These are phyloP conservation scores for Melanotaenia maccullochi DNA, from an alignment of 2,797 vertebrate genomes.

Conservation along the genomic window DNA sequence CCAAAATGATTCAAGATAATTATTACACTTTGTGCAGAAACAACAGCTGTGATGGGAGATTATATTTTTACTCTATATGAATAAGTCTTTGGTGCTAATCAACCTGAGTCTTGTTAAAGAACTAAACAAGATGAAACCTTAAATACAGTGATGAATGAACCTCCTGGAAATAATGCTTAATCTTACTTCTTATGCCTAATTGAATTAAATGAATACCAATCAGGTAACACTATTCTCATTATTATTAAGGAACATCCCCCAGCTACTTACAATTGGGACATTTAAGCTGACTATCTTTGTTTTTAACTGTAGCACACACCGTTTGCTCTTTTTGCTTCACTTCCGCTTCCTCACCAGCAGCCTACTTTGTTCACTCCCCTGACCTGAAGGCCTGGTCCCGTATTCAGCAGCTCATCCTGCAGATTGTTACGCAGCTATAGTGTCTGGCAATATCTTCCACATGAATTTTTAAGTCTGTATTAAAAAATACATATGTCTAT, in stretches of 20 bases:
- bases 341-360: not conserved
- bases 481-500: not conserved
- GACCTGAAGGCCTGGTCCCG: not conserved
- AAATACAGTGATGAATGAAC: constrained; percentile 4
- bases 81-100: not conserved
- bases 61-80: not conserved
- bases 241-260: not conserved
- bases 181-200: constrained; percentile 5
- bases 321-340: not conserved
- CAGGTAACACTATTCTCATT: not conserved
- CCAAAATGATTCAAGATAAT: too few relatives aligned
- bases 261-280: not conserved
- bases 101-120: constrained; percentile 3
- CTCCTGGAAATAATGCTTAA: constrained; percentile 4
- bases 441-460: not conserved
- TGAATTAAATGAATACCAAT: not conserved
- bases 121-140: not conserved
- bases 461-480: too few relatives aligned
- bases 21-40: not conserved
- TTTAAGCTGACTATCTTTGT: not conserved
- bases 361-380: not conserved
- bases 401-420: not conserved
- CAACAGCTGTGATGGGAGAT: not conserved
- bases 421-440: not conserved
- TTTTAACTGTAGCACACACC: not conserved